Evolutionary conservation across 2,113 vertebrate genomes (phyloP), one percentile per base, ranked within the genome.

Genomic region (Myrmophylax atrothorax): DNA sequence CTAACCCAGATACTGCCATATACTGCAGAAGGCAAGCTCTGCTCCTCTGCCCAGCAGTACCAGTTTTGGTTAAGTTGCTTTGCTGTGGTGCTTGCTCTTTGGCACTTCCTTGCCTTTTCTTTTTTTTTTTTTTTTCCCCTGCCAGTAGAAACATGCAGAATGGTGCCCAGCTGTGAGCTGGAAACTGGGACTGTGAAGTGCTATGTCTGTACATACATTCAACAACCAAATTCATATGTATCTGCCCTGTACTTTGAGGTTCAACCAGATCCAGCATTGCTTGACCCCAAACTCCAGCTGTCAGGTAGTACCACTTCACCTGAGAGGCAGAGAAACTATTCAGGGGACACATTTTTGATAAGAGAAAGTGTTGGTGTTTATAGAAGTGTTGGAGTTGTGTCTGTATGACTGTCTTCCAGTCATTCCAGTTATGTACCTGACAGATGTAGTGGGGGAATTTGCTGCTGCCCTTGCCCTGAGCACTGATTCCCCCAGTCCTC

Each of bases 161-260:
- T 49, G 40, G 49, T 92, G 59, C 38, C 79, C 69, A 89, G 1
- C 50, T 63, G 59, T 67, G 87, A 74, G 42, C 47, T 93, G 85
- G 59, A 55, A 70, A 24, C 29, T 49, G 88, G 75, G 76, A 68
- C 72, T 0, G 0, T 67, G 60, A 46, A 60, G 49, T 81, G 63
- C 59, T 60, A 0, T n/a, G 29, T 26, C 78, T 89, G 46, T 50
- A 24, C 33, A 42, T 10, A 8, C 9, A 7, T 28, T 28, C 0
- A 0, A 52, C 35, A 76, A 35, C 9, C 29, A 44, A 22, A 52
- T 28, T 44, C 33, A 14, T 49, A 6, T 1, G 0, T 7, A 18
- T 7, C 46, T 58, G 38, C 38, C 26, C 28, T 3, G 1, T 25
- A 7, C 16, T 19, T 60, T 60, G 56, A 62, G 33, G 18, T 63